Conservation (phyloP, 2,888 invertebrate species). For the Habroteleia sp. region DNA sequence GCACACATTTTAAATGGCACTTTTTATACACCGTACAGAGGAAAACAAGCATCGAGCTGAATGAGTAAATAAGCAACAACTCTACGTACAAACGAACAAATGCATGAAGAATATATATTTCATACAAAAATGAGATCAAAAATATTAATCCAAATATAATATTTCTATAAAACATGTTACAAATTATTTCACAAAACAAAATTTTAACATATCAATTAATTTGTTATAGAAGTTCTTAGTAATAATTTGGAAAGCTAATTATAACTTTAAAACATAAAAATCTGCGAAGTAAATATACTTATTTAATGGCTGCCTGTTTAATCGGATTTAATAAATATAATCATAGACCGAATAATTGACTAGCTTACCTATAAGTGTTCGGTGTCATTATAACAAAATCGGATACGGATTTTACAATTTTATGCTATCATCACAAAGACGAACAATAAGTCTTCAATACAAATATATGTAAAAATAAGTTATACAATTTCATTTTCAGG, state of each 20-base stretch:
- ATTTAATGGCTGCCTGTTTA: constrained; percentile 40
- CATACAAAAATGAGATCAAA: constrained; percentile 36
- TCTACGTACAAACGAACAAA: constrained; percentile 24
- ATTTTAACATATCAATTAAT: too few species aligned
- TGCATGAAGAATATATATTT: constrained; percentile 27
- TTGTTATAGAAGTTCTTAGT: too few species aligned
- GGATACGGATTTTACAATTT: constrained; percentile 39
- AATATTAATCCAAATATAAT: constrained; percentile 25
- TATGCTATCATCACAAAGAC: constrained; percentile 43
- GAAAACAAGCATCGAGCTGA: constrained; percentile 27
- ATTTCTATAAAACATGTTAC: constrained; percentile 14
- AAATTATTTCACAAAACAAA: constrained; percentile 5
- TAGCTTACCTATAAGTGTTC: constrained; percentile 59
- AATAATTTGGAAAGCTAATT: not conserved
- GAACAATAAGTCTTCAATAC: constrained; percentile 37
- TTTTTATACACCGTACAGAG: constrained; percentile 36
- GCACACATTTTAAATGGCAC: constrained; percentile 64
- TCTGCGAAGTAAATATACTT: constrained; percentile 14
- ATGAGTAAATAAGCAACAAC: constrained; percentile 43
- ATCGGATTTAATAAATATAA: constrained; percentile 28
- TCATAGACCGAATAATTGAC: constrained; percentile 56
- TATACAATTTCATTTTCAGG: constrained; percentile 46
- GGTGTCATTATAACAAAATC: constrained; percentile 42
- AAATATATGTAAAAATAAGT: constrained; percentile 44
- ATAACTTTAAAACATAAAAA: not conserved